These are phyloP conservation scores for Dipodomys spectabilis DNA, from an alignment of 2,113 vertebrate species.

Conservation along the genomic window DNA sequence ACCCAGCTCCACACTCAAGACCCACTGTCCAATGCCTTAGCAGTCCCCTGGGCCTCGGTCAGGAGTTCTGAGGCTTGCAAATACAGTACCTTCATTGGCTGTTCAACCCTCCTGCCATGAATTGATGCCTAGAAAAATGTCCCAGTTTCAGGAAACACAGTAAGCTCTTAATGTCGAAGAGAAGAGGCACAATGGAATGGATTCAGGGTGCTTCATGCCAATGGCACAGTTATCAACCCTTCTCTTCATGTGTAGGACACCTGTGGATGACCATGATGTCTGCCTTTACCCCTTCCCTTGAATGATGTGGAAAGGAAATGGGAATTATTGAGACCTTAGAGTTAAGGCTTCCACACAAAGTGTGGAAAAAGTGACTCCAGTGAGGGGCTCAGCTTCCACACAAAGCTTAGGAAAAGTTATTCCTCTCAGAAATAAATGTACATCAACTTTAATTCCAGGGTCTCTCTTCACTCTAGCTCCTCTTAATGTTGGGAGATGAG, in stretches of 20 bases:
- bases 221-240: background rate
- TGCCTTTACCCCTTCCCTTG: too few relatives aligned
- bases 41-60: constrained; percentile 77
- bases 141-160: background rate
- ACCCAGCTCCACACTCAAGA: constrained; percentile 81
- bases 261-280: background rate
- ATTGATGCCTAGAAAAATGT: constrained; percentile 54
- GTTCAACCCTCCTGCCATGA: constrained; percentile 41
- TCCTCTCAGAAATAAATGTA: background rate
- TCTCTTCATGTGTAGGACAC: background rate
- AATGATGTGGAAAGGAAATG: background rate
- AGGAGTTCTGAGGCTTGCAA: constrained; percentile 68
- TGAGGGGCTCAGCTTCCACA: background rate
- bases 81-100: background rate
- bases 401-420: background rate
- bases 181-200: background rate
- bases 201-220: background rate
- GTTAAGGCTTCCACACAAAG: background rate
- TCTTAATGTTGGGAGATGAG: background rate
- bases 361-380: constrained; percentile 12
- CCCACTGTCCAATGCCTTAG: constrained; percentile 76
- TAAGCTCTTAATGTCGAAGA: constrained; percentile 13
- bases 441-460: background rate
- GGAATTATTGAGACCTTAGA: background rate
- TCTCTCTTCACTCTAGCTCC: background rate